Base-by-base conservation (phyloP, 2,113 vertebrate genomes). In the Rhinogobius similis region DNA sequence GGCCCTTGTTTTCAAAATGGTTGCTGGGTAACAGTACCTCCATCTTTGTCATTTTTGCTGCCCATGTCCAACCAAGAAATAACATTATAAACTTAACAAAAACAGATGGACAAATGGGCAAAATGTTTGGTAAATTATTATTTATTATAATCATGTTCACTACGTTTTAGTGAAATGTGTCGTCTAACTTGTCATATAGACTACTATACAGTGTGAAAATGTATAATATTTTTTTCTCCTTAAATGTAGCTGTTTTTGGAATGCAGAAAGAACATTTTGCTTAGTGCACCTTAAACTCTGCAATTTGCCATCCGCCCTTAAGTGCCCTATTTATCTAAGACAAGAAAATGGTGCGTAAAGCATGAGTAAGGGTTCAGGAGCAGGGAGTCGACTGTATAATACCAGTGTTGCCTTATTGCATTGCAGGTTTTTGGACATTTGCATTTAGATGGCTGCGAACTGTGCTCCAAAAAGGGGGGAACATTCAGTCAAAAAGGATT, bases 371-470 rank as follows among this genome's bases (percentile, higher is more conserved):
- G 12, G 18, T 52, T 32, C 39, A 29, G 50, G 59, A 38, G 69
- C 20, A 32, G 32, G 36, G 55, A 29, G 23, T 26, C 50, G 62
- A 67, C 55, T 29, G 14, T 10, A 58, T 58, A 68, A 56, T 26
- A 26, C 61, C n/a, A 68, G 44, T 50, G 71, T 24, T 46, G 82
- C 39, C 66, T 77, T 82, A 72, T 82, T 86, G 73, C 75, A 64
- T 24, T 79, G 77, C 75, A 81, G 81, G 58, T 80, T 75, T 73
- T 76, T 77, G 72, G 87, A 26, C 88, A 95, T 95, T 95, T 94
- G 93, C 93, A 95, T 95, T 95, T 94, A 94, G 92, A 95, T 94
- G 83, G 89, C 86, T 91, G 86, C 78, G 83, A 90, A 92, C 93
- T 84, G 72, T 88, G 87, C 90, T 90, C 16, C 58, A 65, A 69